Base-by-base conservation (phyloP, 2,797 vertebrate genomes). In the Dryobates pubescens region DNA sequence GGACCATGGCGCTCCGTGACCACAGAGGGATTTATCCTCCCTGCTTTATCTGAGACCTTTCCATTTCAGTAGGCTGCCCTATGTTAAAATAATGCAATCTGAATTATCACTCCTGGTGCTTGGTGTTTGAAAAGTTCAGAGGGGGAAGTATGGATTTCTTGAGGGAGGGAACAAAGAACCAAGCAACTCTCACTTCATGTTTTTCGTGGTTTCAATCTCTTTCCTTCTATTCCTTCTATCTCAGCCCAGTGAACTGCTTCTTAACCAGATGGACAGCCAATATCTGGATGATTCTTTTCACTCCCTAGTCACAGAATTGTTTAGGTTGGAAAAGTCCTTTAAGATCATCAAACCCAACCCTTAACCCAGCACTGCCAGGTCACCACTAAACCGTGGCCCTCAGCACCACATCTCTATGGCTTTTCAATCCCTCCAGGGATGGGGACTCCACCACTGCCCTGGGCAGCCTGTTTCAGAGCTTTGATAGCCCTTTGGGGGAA, bases 11-110 rank as follows among this genome's bases (percentile, higher is more conserved):
- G 24, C 68, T 65, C 53, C 32, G 70, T 78, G 70, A 53, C 34
- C 43, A 14, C 0, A 6, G 54, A 58, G 27, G 63, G 72, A 78
- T 58, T 92, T 82, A 58, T 74, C 54, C 67, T 65, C 71, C 26
- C 10, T 67, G 27, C 70, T 90, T 82, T 78, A 62, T 82, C 49
- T 41, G 20, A 63, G 49, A 38, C 19, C 27, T 74, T 70, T 74
- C 26, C 10, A 47, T 62, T 24, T 36, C 76, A 9, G 67, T 19
- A 57, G 10, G 17, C 80, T 67, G 90, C 29, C 47, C 20, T 62
- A 47, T 54, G 71, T 92, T 78, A 88, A 84, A 77, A 90, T 67
- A 49, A 82, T 90, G 67, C 87, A 32, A 49, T 61, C 59, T 58
- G 59, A 85, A 85, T 82, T 54, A 38, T 65, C 77, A 85, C 43